Evolutionary conservation across 1,140 invertebrate genomes (phyloP), one percentile per base, ranked within the genome.

Genomic region (Pollicipes pollicipes): DNA sequence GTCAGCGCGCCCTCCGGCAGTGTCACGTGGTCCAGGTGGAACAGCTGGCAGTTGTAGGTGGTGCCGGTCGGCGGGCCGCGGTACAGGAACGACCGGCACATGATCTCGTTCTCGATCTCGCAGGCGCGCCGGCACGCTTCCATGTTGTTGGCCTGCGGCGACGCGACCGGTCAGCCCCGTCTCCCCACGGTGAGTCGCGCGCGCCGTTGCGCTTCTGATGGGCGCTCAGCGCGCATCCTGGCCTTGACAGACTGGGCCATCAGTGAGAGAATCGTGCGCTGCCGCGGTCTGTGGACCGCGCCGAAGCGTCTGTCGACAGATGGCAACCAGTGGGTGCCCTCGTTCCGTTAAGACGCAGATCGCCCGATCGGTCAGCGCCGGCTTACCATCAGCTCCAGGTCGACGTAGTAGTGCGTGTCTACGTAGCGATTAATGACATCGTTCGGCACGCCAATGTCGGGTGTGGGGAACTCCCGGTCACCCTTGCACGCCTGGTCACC

Each of bases 361-460:
- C n/a, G n/a, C n/a, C n/a, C 35, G 35, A 6, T 35, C 35, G 35
- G 6, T 8, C 35, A 35, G 35, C 35, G 45, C 17, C 45, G 17
- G 68, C 75, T 77, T 79, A 87, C 86, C 84, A 91, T 87, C 29
- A 95, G 78, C 78, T 95, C 92, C 81, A 95, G 95, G 79, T 96
- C 93, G 0, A 89, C 89, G 80, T 95, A 95, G 79, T 94, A 95
- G 76, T 96, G 90, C 0, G 95, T 81, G 8, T 89, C 88, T 0
- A 91, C 92, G 76, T 94, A 95, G 76, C 95, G 91, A 0, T 91
- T 88, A 0, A 96, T 88, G 80, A 92, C 90, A 76, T 93, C 89
- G 71, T 91, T 89, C 16, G 91, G 88, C 3, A 95, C 89, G 21
- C 92, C 92, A 72, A 95, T 86, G 73, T 90, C 84, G 0, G 92